phyloP scores from a whole-genome alignment of 2,797 vertebrate genomes.

The Pangasius larnaudii region DNA sequence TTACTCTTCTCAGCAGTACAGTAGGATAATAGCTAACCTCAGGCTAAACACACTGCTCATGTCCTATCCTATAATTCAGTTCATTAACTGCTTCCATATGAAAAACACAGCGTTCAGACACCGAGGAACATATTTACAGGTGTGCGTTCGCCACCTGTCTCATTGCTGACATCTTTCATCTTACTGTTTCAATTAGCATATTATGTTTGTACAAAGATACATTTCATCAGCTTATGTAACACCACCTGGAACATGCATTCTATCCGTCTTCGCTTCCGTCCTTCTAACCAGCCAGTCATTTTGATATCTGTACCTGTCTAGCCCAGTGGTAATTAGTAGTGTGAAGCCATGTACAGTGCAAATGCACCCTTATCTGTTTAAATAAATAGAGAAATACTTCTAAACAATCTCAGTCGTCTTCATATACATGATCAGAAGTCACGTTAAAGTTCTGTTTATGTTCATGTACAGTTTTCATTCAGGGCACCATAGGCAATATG shows the following conservation, averaged over 20 bases:
- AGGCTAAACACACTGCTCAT: not conserved
- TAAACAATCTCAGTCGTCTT: not conserved
- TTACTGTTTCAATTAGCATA: not conserved
- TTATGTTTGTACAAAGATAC: not conserved
- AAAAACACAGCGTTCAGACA: not conserved
- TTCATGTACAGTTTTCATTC: not conserved
- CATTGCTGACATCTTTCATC: not conserved
- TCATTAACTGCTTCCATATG: not conserved
- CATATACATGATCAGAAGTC: not conserved
- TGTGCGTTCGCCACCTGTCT: not conserved
- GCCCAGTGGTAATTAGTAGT: not conserved
- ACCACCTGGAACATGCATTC: not conserved
- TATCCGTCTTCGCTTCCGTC: not conserved
- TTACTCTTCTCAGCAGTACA: conserved; percentile 5
- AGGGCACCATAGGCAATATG: not conserved
- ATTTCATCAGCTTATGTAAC: not conserved
- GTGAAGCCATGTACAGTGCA: not conserved
- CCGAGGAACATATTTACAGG: not conserved
- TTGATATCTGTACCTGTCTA: not conserved
- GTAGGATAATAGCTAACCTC: not conserved
- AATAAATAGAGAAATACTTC: not conserved
- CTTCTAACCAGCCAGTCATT: not conserved
- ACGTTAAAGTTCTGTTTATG: not conserved
- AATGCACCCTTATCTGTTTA: not conserved
- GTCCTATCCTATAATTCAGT: not conserved